Conservation (phyloP, 1,140 invertebrate species). For the Drosophila burlai region DNA sequence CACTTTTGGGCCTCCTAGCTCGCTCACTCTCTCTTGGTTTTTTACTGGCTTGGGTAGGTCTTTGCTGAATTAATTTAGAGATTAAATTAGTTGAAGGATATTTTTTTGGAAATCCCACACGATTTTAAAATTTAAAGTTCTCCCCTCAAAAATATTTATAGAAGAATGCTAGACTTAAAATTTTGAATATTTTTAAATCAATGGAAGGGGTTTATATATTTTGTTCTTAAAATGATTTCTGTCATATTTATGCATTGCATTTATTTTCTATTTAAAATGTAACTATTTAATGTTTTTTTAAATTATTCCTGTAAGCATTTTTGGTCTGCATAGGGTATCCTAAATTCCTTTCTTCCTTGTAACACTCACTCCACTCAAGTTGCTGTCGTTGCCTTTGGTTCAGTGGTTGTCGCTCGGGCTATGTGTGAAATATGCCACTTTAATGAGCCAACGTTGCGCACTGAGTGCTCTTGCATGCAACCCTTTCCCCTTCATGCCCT, state of each 20-base stretch:
- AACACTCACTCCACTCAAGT: constrained; percentile 28
- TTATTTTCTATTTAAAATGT: neutral
- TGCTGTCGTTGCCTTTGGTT: constrained; percentile 52
- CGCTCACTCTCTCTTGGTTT: neutral
- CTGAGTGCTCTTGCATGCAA: constrained; percentile 65
- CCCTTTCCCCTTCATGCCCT: constrained; percentile 17
- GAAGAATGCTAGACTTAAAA: no score
- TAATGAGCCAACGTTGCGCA: constrained; percentile 80
- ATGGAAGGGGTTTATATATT: neutral
- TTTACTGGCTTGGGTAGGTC: neutral
- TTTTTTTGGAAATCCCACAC: no score
- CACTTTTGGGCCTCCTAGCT: constrained; percentile 20
- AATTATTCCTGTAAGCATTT: neutral
- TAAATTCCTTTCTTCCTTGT: constrained; percentile 3
- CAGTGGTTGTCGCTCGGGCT: constrained; percentile 59
- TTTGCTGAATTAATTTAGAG: constrained; percentile 21
- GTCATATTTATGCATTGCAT: neutral
- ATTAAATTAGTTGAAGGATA: neutral
- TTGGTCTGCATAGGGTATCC: constrained; percentile 4
- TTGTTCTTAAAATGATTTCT: neutral
- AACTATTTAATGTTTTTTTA: neutral
- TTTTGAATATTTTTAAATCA: neutral
- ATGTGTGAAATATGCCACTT: constrained; percentile 83
- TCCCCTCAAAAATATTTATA: neutral
- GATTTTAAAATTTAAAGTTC: neutral